These are phyloP conservation scores for Danionella cerebrum DNA, from an alignment of 2,113 vertebrate species.

Conservation along the genomic window DNA sequence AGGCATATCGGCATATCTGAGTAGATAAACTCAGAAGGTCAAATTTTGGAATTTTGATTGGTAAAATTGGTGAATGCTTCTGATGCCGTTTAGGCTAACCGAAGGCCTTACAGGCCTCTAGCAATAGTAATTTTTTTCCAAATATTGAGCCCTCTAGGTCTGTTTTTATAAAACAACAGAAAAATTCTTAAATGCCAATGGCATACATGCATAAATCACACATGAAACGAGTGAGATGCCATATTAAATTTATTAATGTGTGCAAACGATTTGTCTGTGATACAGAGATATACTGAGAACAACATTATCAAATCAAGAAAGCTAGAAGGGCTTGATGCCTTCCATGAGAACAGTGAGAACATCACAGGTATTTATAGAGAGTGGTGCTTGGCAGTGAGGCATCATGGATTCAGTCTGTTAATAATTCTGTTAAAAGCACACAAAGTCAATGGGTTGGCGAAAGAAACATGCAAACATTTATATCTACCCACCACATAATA, in stretches of 20 bases:
- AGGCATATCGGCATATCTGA: no score
- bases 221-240: background rate
- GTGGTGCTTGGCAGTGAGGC: conserved; percentile 1
- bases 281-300: conserved; percentile 32
- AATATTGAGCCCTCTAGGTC: background rate
- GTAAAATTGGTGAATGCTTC: no score
- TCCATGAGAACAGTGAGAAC: conserved; percentile 39
- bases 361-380: conserved; percentile 10
- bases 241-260: conserved; percentile 17
- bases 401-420: conserved; percentile 15
- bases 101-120: no score
- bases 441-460: conserved; percentile 22
- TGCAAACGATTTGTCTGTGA: conserved; percentile 13
- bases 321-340: conserved; percentile 22
- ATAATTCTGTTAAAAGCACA: conserved; percentile 30
- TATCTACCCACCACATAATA: conserved; percentile 11
- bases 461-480: conserved; percentile 26
- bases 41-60: no score
- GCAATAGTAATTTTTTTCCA: no score
- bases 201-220: conserved; percentile 6
- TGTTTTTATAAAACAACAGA: no score
- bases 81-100: no score
- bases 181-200: no score
- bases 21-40: no score
- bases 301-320: conserved; percentile 29